Percentiles rank a stretch among this genome's conserved stretches.
Conservation (phyloP, 2,888 invertebrate species). For the Biston betularia region DNA sequence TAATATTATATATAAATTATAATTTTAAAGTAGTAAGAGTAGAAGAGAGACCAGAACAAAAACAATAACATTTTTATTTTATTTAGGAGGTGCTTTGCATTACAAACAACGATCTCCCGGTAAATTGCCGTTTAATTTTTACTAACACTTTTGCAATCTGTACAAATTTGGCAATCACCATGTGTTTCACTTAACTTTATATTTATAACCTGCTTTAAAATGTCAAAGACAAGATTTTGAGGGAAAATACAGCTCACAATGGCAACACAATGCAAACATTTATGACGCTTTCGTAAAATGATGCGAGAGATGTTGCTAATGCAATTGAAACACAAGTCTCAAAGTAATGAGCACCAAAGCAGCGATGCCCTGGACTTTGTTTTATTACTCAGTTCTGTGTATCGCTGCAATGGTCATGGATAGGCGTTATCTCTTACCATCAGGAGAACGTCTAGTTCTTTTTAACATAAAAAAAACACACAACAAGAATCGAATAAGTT, state of each 20-base stretch:
- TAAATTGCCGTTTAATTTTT: constrained; percentile 49
- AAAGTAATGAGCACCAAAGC: too few species aligned
- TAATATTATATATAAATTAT: too few species aligned
- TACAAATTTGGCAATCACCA: constrained; percentile 42
- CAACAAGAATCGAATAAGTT: too few species aligned
- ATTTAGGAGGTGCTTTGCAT: constrained; percentile 82
- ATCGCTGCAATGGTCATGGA: too few species aligned
- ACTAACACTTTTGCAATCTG: constrained; percentile 44
- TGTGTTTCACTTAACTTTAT: constrained; percentile 18
- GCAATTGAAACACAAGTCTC: too few species aligned
- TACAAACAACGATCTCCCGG: constrained; percentile 78
- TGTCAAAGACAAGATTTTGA: neutral
- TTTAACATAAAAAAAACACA: too few species aligned
- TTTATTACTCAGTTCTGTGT: too few species aligned
- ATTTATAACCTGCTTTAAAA: constrained; percentile 2
- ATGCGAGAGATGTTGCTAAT: neutral
- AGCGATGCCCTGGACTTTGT: too few species aligned
- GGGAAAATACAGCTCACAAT: neutral
- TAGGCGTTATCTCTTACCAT: too few species aligned
- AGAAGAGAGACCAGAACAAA: neutral
- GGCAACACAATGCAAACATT: neutral
- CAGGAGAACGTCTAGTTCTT: too few species aligned
- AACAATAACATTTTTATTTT: constrained; percentile 51
- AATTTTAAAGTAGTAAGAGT: too few species aligned
- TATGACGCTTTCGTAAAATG: neutral